A percentile compares a stretch with the other conserved stretches of the same genome.
phyloP scores from a whole-genome alignment of 2,113 vertebrate genomes.

The Rhodinocichla rosea region DNA sequence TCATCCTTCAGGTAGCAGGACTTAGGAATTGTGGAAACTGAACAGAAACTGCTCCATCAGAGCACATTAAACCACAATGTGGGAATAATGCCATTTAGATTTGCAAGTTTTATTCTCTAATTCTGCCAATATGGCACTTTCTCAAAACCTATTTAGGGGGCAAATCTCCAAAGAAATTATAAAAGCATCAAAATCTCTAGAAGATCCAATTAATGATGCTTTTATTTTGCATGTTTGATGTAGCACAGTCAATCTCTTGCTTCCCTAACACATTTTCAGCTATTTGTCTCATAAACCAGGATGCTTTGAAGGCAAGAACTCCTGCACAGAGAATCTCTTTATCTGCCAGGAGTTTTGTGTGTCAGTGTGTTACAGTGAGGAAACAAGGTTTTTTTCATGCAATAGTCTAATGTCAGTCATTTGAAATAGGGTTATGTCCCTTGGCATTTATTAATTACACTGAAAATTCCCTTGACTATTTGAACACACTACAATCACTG shows the following conservation, averaged over 20 bases:
- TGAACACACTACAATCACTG: neutral
- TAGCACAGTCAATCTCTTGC: neutral
- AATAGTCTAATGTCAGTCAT: neutral
- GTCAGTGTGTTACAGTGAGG: neutral
- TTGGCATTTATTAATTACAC: conserved; percentile 41
- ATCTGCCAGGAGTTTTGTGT: neutral
- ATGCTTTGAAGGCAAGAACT: neutral
- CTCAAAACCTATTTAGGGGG: neutral
- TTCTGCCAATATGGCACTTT: neutral
- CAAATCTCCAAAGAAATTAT: neutral
- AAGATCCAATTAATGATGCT: neutral
- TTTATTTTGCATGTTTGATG: neutral
- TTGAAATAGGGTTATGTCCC: conserved; percentile 27
- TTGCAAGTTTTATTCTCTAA: neutral
- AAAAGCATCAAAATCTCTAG: neutral
- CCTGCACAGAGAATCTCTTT: neutral
- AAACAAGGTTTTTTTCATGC: neutral
- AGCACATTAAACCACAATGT: neutral
- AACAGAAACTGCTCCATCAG: neutral
- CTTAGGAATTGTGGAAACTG: neutral
- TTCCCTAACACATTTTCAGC: neutral
- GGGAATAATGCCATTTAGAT: neutral
- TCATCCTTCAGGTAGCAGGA: neutral
- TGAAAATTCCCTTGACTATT: neutral
- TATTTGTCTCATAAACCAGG: neutral